Evolutionary conservation across 2,797 vertebrate species (phyloP).

Genomic region (Alca torda): DNA sequence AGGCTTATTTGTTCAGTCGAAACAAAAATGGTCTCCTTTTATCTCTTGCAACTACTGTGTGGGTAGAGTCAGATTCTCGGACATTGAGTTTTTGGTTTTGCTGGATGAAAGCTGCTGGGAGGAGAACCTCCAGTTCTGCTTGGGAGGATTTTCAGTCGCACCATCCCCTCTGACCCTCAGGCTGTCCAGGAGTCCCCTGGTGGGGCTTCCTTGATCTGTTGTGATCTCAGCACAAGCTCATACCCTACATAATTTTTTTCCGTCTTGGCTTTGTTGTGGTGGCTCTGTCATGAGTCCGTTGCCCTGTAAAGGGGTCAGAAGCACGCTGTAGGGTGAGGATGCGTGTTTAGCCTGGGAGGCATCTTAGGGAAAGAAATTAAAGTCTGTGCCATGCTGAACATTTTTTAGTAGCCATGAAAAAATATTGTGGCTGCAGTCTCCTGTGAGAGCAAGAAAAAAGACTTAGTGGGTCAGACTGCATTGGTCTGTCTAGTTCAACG

Average conservation of each 20-base stretch:
- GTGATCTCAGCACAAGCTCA: neutral
- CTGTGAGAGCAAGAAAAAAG: neutral
- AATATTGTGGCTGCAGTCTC: rapidly evolving
- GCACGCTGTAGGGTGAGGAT: neutral
- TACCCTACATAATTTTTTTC: neutral
- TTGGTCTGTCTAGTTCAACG: neutral
- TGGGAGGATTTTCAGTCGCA: neutral
- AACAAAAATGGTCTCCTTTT: neutral
- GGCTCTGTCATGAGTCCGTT: neutral
- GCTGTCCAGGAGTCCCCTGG: neutral
- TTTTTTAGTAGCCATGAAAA: neutral
- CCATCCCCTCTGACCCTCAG: neutral
- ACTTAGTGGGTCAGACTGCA: neutral
- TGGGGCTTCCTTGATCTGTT: neutral
- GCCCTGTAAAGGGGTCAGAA: neutral
- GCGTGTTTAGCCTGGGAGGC: neutral
- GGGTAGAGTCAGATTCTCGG: neutral
- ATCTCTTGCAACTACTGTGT: neutral
- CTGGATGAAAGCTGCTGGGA: neutral
- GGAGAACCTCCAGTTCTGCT: neutral
- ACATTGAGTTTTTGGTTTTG: neutral
- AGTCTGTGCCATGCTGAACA: neutral
- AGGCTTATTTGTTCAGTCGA: neutral
- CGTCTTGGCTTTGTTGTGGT: neutral
- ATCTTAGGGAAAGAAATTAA: neutral